Conservation (phyloP, 2,797 vertebrate species). For the Botia kubotai region DNA sequence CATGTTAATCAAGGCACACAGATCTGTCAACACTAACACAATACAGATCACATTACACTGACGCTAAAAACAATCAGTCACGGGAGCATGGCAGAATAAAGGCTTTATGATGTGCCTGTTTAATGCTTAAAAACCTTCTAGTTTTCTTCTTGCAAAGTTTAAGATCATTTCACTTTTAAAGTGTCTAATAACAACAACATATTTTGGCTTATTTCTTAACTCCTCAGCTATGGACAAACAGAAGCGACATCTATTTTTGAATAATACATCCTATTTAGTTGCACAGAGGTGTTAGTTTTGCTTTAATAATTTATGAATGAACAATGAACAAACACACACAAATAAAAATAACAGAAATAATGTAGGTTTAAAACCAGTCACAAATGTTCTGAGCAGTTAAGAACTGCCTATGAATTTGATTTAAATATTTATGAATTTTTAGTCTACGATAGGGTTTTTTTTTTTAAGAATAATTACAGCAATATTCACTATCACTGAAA, state of each 20-base stretch:
- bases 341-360: neutral
- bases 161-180: neutral
- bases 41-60: constrained; percentile 32
- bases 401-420: neutral
- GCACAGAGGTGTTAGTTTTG: too few species aligned
- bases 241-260: neutral
- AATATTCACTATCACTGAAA: neutral
- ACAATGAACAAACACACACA: neutral
- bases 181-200: neutral
- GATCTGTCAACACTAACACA: constrained; percentile 35
- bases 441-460: neutral
- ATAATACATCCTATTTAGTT: neutral
- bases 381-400: neutral
- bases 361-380: neutral
- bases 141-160: neutral
- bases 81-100: neutral
- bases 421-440: neutral
- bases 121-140: neutral
- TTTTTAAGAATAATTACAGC: neutral
- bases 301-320: too few species aligned
- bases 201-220: neutral
- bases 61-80: constrained; percentile 31
- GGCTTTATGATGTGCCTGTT: constrained; percentile 14
- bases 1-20: constrained; percentile 35
- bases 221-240: neutral